Evolutionary conservation across 2,113 vertebrate species (phyloP).

Genomic region (Laticauda laticaudata): DNA sequence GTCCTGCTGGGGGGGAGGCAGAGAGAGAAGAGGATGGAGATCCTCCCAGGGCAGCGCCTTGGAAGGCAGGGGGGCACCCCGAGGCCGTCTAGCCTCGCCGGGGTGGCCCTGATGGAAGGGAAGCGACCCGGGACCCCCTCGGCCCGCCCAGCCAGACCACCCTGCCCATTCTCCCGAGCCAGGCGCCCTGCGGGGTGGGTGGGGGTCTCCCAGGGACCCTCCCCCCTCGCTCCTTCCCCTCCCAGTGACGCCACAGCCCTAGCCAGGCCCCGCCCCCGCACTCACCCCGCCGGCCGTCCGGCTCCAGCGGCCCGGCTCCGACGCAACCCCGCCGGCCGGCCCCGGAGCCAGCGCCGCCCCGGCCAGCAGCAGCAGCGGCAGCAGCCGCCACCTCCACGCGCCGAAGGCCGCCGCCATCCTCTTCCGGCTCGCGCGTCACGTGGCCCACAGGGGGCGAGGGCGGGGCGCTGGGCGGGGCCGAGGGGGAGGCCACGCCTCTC

Average conservation of each 20-base stretch:
- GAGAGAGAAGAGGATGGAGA: not conserved
- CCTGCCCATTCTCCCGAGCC: not conserved
- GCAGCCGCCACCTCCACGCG: conserved; percentile 16
- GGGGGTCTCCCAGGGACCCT: not conserved
- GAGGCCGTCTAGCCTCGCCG: not conserved
- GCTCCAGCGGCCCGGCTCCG: conserved; percentile 72
- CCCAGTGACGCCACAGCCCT: not conserved
- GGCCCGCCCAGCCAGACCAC: not conserved
- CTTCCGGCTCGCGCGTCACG: conserved; percentile 43
- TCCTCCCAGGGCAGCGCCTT: not conserved
- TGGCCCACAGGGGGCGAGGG: not conserved
- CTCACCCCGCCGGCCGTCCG: conserved; percentile 64
- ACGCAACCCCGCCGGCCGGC: conserved; percentile 41
- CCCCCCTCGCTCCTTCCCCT: not conserved
- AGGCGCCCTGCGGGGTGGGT: not conserved
- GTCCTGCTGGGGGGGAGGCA: too few relatives aligned
- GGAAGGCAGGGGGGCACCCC: not conserved
- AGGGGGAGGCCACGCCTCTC: not conserved
- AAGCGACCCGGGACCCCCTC: not conserved
- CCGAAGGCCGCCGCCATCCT: conserved; percentile 29
- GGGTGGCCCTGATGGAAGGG: too few relatives aligned
- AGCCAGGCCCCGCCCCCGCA: conserved; percentile 23
- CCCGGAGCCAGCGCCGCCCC: not conserved
- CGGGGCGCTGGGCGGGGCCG: not conserved
- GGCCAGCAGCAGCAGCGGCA: not conserved